These are phyloP conservation scores for Ambastaia sidthimunki DNA, from an alignment of 2,797 vertebrate genomes.

Conservation along the genomic window DNA sequence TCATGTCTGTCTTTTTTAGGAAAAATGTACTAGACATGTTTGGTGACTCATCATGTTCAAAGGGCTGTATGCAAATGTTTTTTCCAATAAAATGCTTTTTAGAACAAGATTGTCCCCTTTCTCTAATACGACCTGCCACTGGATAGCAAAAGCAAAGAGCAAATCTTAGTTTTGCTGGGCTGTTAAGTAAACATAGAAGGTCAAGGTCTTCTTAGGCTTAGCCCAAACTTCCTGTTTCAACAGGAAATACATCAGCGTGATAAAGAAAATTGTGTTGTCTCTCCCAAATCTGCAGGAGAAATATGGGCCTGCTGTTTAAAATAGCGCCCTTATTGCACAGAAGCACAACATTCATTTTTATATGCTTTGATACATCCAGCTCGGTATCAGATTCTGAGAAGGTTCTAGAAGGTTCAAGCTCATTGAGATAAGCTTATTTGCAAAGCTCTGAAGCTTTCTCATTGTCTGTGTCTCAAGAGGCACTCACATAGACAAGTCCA, in stretches of 20 bases:
- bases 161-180: neutral
- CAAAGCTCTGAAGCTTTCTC: constrained; percentile 23
- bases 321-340: no score
- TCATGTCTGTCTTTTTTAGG: neutral
- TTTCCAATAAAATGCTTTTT: neutral
- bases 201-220: neutral
- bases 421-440: constrained; percentile 27
- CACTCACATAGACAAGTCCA: constrained; percentile 19
- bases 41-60: neutral
- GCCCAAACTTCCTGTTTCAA: neutral
- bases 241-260: neutral
- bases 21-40: neutral
- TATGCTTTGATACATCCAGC: neutral
- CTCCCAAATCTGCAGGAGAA: neutral
- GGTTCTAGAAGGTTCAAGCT: neutral
- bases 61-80: neutral
- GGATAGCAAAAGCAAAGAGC: neutral
- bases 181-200: neutral
- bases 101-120: neutral
- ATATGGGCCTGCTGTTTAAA: neutral
- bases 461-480: constrained; percentile 30
- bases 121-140: neutral
- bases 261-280: neutral
- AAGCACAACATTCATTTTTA: neutral
- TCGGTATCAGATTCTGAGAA: neutral